A percentile compares a stretch with the other conserved stretches of the same genome.
These are phyloP conservation scores for Coptodon rendalli DNA, from an alignment of 2,113 vertebrate species.

Conservation along the genomic window DNA sequence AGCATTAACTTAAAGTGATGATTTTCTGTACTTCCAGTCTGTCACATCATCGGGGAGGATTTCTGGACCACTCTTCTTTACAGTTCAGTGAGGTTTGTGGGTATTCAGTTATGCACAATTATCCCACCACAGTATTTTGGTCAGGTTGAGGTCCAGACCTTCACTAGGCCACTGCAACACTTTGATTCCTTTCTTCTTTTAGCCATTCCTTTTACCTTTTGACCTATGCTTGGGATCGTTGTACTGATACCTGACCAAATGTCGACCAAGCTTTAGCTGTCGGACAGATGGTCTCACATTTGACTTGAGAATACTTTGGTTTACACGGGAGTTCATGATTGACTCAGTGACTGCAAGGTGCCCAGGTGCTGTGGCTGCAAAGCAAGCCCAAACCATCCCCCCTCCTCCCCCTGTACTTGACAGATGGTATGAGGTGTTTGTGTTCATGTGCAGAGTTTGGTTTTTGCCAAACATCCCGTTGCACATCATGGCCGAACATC, in stretches of 20 bases:
- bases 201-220: neutral
- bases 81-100: neutral
- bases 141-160: neutral
- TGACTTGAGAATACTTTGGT: neutral
- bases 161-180: neutral
- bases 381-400: neutral
- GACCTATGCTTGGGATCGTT: rapidly evolving
- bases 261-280: neutral
- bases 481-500: neutral
- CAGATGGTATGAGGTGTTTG: neutral
- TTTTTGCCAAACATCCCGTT: neutral
- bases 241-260: neutral
- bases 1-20: neutral
- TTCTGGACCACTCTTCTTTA: neutral
- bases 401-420: neutral
- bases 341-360: neutral
- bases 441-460: neutral
- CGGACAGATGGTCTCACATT: neutral
- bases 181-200: neutral
- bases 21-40: neutral
- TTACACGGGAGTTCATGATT: neutral
- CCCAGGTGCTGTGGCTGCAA: neutral
- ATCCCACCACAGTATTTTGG: neutral
- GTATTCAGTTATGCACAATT: neutral
- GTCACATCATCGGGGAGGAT: neutral